Percentiles rank a stretch among this genome's conserved stretches.
phyloP scores from a whole-genome alignment of 2,113 vertebrate species.

The Alethe diademata region DNA sequence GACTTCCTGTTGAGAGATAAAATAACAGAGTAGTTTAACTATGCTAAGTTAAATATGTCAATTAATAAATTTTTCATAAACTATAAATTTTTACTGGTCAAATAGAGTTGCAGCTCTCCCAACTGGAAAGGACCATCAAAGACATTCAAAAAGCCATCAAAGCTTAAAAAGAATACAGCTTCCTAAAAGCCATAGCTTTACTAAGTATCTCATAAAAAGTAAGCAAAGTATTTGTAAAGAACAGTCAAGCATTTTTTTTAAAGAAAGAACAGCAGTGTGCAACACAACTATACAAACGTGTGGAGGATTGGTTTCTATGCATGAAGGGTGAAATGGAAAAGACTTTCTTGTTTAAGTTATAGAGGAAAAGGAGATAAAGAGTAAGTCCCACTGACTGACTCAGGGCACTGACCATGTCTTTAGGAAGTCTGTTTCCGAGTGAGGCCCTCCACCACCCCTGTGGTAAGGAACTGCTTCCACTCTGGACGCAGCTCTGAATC shows the following conservation, averaged over 20 bases:
- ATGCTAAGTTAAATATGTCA: not conserved
- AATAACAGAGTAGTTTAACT: not conserved
- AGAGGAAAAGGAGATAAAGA: not conserved
- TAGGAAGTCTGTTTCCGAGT: not conserved
- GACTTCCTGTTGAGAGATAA: conserved; percentile 79
- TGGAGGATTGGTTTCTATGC: not conserved
- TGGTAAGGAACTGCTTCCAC: no score
- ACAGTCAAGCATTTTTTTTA: rapidly evolving
- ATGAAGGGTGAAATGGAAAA: not conserved
- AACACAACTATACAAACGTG: not conserved
- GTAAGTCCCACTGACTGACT: not conserved
- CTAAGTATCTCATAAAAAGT: not conserved
- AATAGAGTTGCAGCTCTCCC: not conserved
- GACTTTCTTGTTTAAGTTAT: not conserved
- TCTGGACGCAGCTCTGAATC: not conserved
- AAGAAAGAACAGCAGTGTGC: not conserved
- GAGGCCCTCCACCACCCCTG: not conserved
- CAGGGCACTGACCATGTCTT: not conserved
- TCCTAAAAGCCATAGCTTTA: not conserved
- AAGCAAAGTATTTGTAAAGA: not conserved
- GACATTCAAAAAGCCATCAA: not conserved
- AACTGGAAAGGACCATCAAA: not conserved
- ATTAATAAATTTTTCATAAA: not conserved
- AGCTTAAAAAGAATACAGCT: not conserved
- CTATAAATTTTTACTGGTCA: not conserved